A percentile compares a stretch with the other conserved stretches of the same genome.
Evolutionary conservation across 2,888 invertebrate species (phyloP).

Genomic region (Stratiomys singularior): DNA sequence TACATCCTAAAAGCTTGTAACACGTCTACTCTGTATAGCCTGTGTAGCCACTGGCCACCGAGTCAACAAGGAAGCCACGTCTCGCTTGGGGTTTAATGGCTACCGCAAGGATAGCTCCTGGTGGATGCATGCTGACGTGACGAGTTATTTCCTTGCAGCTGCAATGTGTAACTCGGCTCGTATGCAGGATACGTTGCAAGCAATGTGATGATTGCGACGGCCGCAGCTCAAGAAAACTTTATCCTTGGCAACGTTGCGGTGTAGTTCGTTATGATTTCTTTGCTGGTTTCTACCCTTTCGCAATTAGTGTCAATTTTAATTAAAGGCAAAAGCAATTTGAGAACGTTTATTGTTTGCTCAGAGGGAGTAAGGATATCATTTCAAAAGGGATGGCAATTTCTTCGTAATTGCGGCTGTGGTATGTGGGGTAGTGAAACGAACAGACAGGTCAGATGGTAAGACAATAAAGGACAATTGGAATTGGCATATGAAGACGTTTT

Average conservation of each 20-base stretch:
- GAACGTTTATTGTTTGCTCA: background rate
- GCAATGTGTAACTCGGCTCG: constrained; percentile 14
- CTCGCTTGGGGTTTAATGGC: background rate
- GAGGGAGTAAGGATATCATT: background rate
- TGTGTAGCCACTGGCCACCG: background rate
- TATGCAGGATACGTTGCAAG: background rate
- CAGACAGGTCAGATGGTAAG: no score
- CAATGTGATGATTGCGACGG: constrained; percentile 18
- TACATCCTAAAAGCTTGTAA: constrained; percentile 9
- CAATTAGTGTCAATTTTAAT: background rate
- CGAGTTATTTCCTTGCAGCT: background rate
- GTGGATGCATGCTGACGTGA: constrained; percentile 1
- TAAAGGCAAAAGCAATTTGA: background rate
- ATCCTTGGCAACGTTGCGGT: background rate
- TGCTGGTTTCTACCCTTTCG: background rate
- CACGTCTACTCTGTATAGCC: background rate
- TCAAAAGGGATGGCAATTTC: background rate
- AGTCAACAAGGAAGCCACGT: background rate
- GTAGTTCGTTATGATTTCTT: background rate
- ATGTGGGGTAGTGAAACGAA: no score
- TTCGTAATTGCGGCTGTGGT: background rate
- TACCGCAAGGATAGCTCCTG: background rate
- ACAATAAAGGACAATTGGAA: no score
- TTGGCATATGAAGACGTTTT: no score
- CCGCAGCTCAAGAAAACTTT: background rate